Evolutionary conservation across 92 coral and sea anemone genomes (phyloP), one percentile per base, ranked within the genome.

Genomic region (Palythoa caribaeorum): DNA sequence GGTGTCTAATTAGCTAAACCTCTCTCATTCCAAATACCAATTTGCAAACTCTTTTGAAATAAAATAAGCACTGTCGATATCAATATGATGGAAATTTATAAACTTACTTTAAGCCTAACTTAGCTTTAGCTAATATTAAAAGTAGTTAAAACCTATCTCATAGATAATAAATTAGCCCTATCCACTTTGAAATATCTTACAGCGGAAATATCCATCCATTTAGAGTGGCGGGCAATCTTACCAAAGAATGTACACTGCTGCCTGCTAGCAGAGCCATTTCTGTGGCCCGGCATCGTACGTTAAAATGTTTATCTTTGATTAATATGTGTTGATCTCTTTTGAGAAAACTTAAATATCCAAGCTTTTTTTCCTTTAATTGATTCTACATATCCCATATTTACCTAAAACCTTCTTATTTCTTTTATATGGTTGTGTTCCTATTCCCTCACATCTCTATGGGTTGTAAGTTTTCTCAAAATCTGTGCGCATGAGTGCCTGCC

Each of bases 101-200:
- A 28, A 38, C 59, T 63, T 21, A 81, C 17, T 62, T 79, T 44
- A 80, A n/a, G 16, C 35, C 57, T 62, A 11, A 74, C 83, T 52
- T 39, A 11, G 85, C 83, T 52, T 39, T 48, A 63, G 55, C 74
- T 40, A 50, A 21, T 81, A 54, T 54, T 81, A 20, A 81, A 81
- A 81, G 86, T 81, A 81, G 86, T 68, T 66, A 65, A 81, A 81
- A 48, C 85, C 65, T 80, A 62, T 81, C 86, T 81, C 74, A 47
- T 63, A 66, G 86, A 81, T 70, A 81, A 81, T 81, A 65, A 80
- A 65, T 81, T 66, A 36, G 38, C 65, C 86, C 74, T 28, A 3
- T 21, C 98, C 96, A 94, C 94, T 95, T 89, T 92, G 69, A 91
- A 93, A 95, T 93, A 93, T 95, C 98, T 77, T 95, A 95, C 98